phyloP scores from a whole-genome alignment of 2,888 invertebrate species.

The Harmothoe impar region DNA sequence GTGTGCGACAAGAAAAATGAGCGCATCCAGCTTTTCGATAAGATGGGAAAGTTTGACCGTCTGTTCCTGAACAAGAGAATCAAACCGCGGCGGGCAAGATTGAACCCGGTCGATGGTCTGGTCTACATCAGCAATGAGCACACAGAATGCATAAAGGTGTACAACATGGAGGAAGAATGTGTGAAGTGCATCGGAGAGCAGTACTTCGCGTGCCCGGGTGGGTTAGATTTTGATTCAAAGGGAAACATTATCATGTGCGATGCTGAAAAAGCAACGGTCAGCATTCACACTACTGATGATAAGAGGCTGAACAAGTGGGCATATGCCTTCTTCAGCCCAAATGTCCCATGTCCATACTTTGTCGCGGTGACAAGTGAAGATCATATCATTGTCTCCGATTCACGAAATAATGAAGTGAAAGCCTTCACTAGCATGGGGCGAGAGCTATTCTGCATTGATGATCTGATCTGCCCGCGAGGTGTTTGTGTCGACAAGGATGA shows the following conservation, averaged over 20 bases:
- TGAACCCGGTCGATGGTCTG: slow-evolving; percentile 64
- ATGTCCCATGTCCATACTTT: slow-evolving; percentile 67
- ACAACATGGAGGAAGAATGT: slow-evolving; percentile 60
- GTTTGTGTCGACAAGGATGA: slow-evolving; percentile 68
- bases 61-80: slow-evolving; percentile 54
- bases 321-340: slow-evolving; percentile 61
- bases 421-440: slow-evolving; percentile 66
- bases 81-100: slow-evolving; percentile 67
- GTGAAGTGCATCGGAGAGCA: slow-evolving; percentile 65
- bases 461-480: slow-evolving; percentile 67
- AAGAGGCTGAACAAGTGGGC: slow-evolving; percentile 64
- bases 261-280: slow-evolving; percentile 66
- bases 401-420: slow-evolving; percentile 68
- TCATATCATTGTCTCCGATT: slow-evolving; percentile 68
- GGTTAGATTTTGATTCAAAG: slow-evolving; percentile 65
- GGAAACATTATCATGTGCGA: slow-evolving; percentile 69
- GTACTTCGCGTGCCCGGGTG: slow-evolving; percentile 68
- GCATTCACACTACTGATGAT: slow-evolving; percentile 60
- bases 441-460: slow-evolving; percentile 62
- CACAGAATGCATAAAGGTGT: slow-evolving; percentile 67
- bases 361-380: slow-evolving; percentile 67
- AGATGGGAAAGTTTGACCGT: slow-evolving; percentile 58
- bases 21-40: slow-evolving; percentile 69
- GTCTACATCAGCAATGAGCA: slow-evolving; percentile 69
- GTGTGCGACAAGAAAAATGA: slow-evolving; percentile 70